Evolutionary conservation across 2,113 vertebrate species (phyloP), one percentile per base, ranked within the genome.

Genomic region (Typhlomys cinereus): DNA sequence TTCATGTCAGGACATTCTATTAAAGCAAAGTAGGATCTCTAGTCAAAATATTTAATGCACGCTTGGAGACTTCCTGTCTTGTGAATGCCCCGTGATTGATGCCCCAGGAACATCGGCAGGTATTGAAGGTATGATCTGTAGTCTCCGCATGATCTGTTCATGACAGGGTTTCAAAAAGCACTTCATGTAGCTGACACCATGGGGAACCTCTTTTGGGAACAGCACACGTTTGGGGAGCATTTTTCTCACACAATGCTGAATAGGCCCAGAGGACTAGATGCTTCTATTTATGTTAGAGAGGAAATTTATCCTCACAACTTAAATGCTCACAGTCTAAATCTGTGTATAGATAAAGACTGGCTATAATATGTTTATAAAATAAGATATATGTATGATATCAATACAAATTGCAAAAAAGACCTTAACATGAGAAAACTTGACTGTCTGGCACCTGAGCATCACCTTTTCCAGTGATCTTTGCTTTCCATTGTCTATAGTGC

Each of bases 41-140:
- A 82, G 90, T 78, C 82, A 93, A 91, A 93, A 90, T 90, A 92
- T 87, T 93, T 95, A 88, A 62, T 52, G 50, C 52, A 74, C 64
- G 27, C 57, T 78, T 90, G 69, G 74, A 78, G 73, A 80, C 74
- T 74, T 90, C 83, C 74, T 76, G 2, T 70, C 41, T 75, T 70
- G 34, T 50, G 25, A 84, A 29, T 57, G n/a, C 89, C 48, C 76
- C 34, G 0, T 48, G 61, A 80, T 3, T 71, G 84, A 52, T 2
- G 31, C 52, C n/a, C 1, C 20, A 0, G 31, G 46, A 76, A 44
- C 21, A 41, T 2, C 39, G 39, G 36, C 23, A 41, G 36, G 4
- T n/a, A 48, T 81, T 85, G 41, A 78, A 79, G 50, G 36, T 71
- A 73, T 80, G 48, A 31, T 23, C 46, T 48, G 48, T 34, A 57